phyloP scores from a whole-genome alignment of 2,797 vertebrate genomes.

The Apogon hyalosoma region DNA sequence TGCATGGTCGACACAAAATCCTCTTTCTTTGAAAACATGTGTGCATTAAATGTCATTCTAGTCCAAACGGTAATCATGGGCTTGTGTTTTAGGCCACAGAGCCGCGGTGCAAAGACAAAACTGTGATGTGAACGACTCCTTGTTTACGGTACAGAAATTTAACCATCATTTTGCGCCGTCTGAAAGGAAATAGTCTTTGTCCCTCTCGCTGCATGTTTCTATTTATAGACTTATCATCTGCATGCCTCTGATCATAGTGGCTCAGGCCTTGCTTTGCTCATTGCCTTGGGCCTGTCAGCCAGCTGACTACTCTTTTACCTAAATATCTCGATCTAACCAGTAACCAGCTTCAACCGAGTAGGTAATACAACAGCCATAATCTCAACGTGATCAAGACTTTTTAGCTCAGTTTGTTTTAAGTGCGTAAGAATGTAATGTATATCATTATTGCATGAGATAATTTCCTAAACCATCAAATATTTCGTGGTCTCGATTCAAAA shows the following conservation, averaged over 20 bases:
- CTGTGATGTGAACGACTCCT: background rate
- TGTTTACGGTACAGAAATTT: constrained; percentile 32
- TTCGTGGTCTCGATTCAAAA: background rate
- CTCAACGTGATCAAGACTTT: background rate
- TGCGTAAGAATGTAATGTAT: background rate
- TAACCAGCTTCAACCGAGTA: constrained; percentile 16
- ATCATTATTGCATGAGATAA: background rate
- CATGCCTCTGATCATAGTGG: constrained; percentile 72
- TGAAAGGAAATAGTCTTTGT: constrained; percentile 70
- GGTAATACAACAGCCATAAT: background rate
- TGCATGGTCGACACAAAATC: background rate
- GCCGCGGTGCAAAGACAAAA: background rate
- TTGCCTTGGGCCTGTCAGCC: constrained; percentile 58
- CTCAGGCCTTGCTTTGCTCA: constrained; percentile 66
- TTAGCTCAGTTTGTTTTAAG: background rate
- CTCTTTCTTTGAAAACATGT: too few species aligned
- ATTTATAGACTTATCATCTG: constrained; percentile 83
- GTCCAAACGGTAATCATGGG: background rate
- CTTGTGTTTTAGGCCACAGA: constrained; percentile 11
- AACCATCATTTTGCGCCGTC: constrained; percentile 53
- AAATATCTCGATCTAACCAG: constrained; percentile 22
- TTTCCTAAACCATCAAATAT: constrained; percentile 9
- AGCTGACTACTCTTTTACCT: constrained; percentile 58
- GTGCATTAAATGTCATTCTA: too few species aligned
- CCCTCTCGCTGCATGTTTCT: constrained; percentile 62